A percentile compares a stretch with the other conserved stretches of the same genome.
Conservation (phyloP, 2,113 vertebrate species). For the Trichomycterus rosablanca region DNA sequence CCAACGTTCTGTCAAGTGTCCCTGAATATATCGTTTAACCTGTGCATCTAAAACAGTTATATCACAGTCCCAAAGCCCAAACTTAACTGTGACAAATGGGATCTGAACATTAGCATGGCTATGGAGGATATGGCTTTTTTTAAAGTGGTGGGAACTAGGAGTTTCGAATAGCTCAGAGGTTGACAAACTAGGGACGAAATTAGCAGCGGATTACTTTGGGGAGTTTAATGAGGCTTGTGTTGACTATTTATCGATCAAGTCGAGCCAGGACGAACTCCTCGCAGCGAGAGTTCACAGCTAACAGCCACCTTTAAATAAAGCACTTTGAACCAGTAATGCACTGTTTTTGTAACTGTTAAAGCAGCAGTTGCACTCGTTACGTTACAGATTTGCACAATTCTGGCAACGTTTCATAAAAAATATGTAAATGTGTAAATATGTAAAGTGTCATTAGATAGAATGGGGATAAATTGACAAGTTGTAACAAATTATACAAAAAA, state of each 20-base stretch:
- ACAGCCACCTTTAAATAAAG: conserved; percentile 54
- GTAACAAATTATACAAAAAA: conserved; percentile 7
- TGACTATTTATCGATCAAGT: conserved; percentile 28
- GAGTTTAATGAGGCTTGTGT: conserved; percentile 40
- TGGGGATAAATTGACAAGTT: no score
- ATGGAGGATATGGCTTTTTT: conserved; percentile 38
- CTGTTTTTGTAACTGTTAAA: conserved; percentile 41
- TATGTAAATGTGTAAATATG: no score
- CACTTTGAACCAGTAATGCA: conserved; percentile 65
- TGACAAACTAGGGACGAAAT: conserved; percentile 24
- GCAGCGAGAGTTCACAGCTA: conserved; percentile 22
- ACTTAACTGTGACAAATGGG: conserved; percentile 4
- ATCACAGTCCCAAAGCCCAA: conserved; percentile 2
- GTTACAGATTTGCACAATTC: background rate
- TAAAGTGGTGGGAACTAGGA: conserved; percentile 7
- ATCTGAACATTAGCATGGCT: conserved; percentile 33
- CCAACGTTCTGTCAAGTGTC: conserved; percentile 23
- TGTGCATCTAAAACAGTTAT: conserved; percentile 9
- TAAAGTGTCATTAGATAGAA: no score
- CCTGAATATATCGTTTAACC: conserved; percentile 32
- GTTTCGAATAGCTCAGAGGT: conserved; percentile 16
- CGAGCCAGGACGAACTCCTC: conserved; percentile 25
- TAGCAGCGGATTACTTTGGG: conserved; percentile 47
- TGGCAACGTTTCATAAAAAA: no score
- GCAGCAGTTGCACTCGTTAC: conserved; percentile 14